Base-by-base conservation (phyloP, 2,113 vertebrate genomes). In the Neodontobutis hainanensis region DNA sequence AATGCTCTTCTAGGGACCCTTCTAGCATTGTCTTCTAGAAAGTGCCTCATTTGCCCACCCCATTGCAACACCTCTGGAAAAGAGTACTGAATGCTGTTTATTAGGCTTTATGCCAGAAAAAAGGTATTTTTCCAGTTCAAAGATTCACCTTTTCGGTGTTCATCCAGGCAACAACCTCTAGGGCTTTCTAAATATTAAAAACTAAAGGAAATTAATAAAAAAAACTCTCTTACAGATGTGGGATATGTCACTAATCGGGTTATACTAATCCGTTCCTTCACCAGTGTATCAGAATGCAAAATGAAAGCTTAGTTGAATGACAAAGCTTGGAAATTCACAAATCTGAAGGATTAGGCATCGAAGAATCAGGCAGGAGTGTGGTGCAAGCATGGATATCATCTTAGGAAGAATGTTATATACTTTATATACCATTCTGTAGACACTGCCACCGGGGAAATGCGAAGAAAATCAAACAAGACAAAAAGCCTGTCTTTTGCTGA, bases 211-310 rank as follows among this genome's bases (percentile, higher is more conserved):
- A 84, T 77, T 81, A 66, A 48, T 53, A 57, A 35, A 70, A 57
- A 70, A 81, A 68, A 16, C 58, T 79, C 75, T 73, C 79, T 82
- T 76, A 51, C 52, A 76, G 60, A 80, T 77, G 68, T 61, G 72
- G 70, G 60, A 77, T 76, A 49, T 68, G 70, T 66, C 50, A 4
- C 48, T 85, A 86, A 87, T 87, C 81, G 51, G 82, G 78, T 89
- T 89, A 88, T 7, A 53, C 42, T 90, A 90, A 92, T 90, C 86
- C 85, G 42, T 79, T 69, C 80, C 81, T 74, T 83, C 82, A 72
- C 71, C 74, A 81, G 68, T 85, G 80, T 80, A 80, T 78, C 78
- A 84, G 78, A 85, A 87, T 89, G 75, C 73, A 83, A 76, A 90
- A 87, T 68, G 70, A 87, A 86, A 83, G 85, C 81, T 89, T 85